These are phyloP conservation scores for Bostrychus sinensis DNA, from an alignment of 2,113 vertebrate species.

Conservation along the genomic window DNA sequence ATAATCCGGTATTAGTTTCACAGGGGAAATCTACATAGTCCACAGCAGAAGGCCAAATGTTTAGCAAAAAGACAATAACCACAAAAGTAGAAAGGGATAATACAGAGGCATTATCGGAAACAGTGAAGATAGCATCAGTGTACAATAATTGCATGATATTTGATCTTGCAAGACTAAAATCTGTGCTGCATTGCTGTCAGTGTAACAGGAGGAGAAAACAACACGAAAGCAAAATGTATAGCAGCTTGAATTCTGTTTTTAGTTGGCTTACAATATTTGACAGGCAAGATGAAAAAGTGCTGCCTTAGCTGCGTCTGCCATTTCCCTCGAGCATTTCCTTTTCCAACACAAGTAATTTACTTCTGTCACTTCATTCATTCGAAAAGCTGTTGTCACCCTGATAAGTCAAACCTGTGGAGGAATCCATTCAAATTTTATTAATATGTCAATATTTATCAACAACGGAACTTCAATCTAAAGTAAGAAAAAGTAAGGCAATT, in stretches of 20 bases:
- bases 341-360: constrained; percentile 10
- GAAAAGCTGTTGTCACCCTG: constrained; percentile 4
- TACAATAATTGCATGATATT: background rate
- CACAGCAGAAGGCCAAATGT: background rate
- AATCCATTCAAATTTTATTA: constrained; percentile 7
- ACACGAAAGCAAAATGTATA: background rate
- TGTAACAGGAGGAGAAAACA: background rate
- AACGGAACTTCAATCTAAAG: background rate
- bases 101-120: background rate
- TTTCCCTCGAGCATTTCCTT: constrained; percentile 2
- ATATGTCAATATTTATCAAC: background rate
- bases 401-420: constrained; percentile 9
- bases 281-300: background rate
- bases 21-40: background rate
- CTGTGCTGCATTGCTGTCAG: background rate
- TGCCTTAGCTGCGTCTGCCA: background rate
- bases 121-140: background rate
- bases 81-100: background rate
- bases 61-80: background rate
- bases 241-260: background rate
- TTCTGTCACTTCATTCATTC: constrained; percentile 7
- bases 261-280: background rate
- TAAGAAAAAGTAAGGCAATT: background rate
- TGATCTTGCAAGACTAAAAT: background rate
- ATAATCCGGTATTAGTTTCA: background rate